phyloP scores from a whole-genome alignment of 2,113 vertebrate genomes.

The Mormoops blainvillei region DNA sequence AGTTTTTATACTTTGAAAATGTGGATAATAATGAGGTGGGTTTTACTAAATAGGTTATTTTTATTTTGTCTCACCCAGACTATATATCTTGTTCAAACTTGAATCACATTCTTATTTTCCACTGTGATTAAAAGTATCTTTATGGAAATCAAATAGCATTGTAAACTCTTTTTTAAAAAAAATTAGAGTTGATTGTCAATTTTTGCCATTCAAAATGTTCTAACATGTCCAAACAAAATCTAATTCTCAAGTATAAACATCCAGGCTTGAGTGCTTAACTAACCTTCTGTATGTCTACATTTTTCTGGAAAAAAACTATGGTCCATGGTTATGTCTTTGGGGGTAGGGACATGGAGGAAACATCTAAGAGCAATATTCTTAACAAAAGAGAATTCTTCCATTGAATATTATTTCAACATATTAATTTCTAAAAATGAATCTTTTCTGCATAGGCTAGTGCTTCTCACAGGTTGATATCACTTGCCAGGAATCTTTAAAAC shows the following conservation, averaged over 20 bases:
- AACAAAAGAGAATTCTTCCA: background rate
- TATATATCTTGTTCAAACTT: constrained; percentile 12
- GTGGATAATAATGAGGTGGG: background rate
- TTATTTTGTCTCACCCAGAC: constrained; percentile 16
- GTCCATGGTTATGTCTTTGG: background rate
- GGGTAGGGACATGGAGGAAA: background rate
- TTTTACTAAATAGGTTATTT: background rate
- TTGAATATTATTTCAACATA: background rate
- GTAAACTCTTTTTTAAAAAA: background rate
- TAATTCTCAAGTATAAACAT: constrained; percentile 16
- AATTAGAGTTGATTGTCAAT: background rate
- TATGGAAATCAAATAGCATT: background rate
- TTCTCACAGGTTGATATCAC: background rate
- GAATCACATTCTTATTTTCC: constrained; percentile 12
- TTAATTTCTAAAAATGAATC: constrained; percentile 2
- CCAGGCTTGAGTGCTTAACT: background rate
- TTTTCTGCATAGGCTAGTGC: background rate
- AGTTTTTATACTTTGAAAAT: constrained; percentile 27
- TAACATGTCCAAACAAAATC: background rate
- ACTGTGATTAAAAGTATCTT: constrained; percentile 30
- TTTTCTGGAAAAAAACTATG: constrained; percentile 1
- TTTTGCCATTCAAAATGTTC: constrained; percentile 25
- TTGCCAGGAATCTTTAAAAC: background rate
- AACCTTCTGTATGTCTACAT: background rate
- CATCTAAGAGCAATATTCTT: background rate